Conservation (phyloP, 2,797 vertebrate genomes). For the Somateria mollissima region DNA sequence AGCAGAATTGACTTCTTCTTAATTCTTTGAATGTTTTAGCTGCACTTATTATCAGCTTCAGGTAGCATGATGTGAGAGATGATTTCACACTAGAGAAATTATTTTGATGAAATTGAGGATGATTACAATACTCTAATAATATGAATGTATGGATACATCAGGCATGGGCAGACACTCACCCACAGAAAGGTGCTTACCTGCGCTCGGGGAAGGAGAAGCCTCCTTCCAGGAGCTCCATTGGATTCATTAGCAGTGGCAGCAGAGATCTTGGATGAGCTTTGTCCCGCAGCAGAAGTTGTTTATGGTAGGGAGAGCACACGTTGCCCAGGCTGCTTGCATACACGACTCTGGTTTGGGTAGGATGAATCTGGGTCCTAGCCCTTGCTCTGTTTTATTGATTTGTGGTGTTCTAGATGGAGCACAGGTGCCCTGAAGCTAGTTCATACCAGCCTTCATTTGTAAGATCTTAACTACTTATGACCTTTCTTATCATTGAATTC, state of each 20-base stretch:
- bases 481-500: background rate
- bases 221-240: background rate
- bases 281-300: background rate
- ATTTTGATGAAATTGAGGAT: background rate
- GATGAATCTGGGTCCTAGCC: background rate
- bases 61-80: background rate
- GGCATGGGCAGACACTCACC: background rate
- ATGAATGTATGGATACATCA: background rate
- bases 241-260: background rate
- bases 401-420: background rate
- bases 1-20: background rate
- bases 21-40: background rate
- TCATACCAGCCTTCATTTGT: background rate
- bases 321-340: background rate
- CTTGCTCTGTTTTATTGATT: background rate
- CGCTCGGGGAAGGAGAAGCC: background rate
- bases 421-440: background rate
- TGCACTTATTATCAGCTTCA: background rate
- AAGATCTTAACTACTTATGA: background rate
- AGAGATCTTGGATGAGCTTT: background rate
- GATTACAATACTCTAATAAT: background rate
- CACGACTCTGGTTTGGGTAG: background rate
- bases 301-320: accelerated
- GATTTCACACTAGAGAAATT: background rate
- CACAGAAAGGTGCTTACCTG: background rate